Percentiles rank a stretch among this genome's conserved stretches.
Evolutionary conservation across 2,113 vertebrate species (phyloP).

Genomic region (Pteropus alecto): DNA sequence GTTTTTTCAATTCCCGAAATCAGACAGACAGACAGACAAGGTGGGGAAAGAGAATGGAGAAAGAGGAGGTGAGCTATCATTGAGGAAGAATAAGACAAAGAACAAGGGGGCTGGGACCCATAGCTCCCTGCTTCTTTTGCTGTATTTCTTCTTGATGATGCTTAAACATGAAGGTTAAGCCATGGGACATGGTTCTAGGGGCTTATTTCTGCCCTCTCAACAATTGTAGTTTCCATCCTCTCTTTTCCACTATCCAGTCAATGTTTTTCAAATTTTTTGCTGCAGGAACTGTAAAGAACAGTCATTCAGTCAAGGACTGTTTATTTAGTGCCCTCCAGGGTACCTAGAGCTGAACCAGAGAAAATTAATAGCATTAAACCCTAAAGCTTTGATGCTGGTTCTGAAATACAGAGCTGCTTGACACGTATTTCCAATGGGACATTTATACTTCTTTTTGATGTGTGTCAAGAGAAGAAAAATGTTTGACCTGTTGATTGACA

Average conservation of each 20-base stretch:
- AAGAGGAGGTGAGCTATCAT: background rate
- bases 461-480: constrained; percentile 65
- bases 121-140: background rate
- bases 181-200: background rate
- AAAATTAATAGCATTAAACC: constrained; percentile 48
- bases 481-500: constrained; percentile 19
- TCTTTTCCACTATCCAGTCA: background rate
- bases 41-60: background rate
- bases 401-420: background rate
- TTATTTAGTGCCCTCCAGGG: constrained; percentile 47
- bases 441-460: constrained; percentile 33
- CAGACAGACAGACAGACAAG: fast-evolving
- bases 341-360: constrained; percentile 19
- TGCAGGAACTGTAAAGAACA: background rate
- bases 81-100: background rate
- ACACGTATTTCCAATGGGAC: constrained; percentile 56
- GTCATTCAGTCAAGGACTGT: background rate
- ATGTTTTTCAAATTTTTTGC: constrained; percentile 36
- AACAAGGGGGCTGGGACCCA: background rate
- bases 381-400: background rate
- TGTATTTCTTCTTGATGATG: background rate
- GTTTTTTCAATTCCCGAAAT: too few relatives aligned
- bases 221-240: background rate
- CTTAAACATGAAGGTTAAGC: background rate
- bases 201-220: background rate